These are phyloP conservation scores for Macropis europaea DNA, from an alignment of 2,888 invertebrate genomes.

Conservation along the genomic window DNA sequence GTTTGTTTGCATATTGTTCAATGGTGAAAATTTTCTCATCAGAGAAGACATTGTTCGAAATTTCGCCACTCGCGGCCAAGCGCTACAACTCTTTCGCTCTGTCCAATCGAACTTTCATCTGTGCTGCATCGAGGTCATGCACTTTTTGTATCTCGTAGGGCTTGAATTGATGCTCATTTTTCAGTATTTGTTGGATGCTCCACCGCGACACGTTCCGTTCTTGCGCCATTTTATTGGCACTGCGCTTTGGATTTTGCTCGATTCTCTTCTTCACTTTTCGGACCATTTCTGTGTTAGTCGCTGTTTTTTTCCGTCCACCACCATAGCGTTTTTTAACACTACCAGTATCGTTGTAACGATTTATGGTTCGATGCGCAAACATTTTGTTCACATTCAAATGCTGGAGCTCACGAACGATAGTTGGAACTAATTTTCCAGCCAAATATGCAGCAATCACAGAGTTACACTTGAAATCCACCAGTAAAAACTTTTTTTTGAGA, in stretches of 20 bases:
- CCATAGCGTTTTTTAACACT: background rate
- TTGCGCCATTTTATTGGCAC: background rate
- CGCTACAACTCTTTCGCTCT: background rate
- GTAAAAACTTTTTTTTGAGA: too few species aligned
- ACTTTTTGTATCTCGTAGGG: background rate
- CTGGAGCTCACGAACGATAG: background rate
- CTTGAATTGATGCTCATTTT: background rate
- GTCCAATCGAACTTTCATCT: background rate
- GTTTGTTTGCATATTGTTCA: background rate
- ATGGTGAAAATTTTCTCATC: background rate
- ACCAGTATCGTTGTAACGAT: background rate
- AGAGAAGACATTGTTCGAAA: background rate
- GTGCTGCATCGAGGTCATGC: background rate
- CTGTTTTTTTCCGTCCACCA: background rate
- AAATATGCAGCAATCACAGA: background rate
- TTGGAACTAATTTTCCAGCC: background rate
- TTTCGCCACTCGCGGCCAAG: background rate
- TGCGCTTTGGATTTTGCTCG: background rate
- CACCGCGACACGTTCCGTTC: background rate
- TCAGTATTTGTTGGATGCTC: background rate
- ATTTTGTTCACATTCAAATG: background rate
- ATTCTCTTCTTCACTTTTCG: background rate
- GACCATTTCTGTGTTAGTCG: background rate
- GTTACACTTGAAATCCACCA: too few species aligned
- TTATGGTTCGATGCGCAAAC: background rate